Percentiles rank a stretch among this genome's conserved stretches.
These are phyloP conservation scores for Cotesia glomerata DNA, from an alignment of 1,140 invertebrate genomes.

Conservation along the genomic window DNA sequence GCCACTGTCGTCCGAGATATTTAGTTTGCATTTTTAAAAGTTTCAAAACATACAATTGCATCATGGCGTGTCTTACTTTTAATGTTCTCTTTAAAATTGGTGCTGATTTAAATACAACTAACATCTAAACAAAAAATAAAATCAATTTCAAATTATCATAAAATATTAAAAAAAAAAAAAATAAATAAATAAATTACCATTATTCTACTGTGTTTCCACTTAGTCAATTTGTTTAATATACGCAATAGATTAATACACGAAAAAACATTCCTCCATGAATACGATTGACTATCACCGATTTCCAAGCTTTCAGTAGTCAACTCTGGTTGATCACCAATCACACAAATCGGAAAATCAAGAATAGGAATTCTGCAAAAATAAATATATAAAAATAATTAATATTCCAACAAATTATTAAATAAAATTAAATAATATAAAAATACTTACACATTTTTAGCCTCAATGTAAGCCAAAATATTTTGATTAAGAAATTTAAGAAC, in stretches of 20 bases:
- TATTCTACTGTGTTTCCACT: conserved; percentile 99
- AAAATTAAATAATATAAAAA: conserved; percentile 8
- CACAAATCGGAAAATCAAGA: conserved; percentile 94
- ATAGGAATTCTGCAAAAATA: conserved; percentile 78
- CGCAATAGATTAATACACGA: conserved; percentile 96
- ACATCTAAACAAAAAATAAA: conserved; percentile 73
- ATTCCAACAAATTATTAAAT: too few species aligned
- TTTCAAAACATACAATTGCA: conserved; percentile 98
- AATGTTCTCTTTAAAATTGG: conserved; percentile 96
- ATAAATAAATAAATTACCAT: conserved; percentile 73
- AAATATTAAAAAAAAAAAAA: conserved; percentile 18
- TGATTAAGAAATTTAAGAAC: conserved; percentile 99
- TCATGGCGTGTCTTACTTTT: conserved; percentile 95
- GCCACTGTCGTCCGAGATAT: conserved; percentile 98
- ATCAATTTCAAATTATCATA: conserved; percentile 8
- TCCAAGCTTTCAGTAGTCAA: conserved; percentile 92
- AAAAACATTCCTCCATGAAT: conserved; percentile 98
- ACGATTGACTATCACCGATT: conserved; percentile 84
- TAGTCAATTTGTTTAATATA: conserved; percentile 98
- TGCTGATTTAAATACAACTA: conserved; percentile 99
- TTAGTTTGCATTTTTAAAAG: conserved; percentile 99
- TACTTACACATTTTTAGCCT: conserved; percentile 88
- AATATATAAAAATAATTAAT: background rate
- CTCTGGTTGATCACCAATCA: conserved; percentile 95
- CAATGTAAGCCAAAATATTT: conserved; percentile 94